These are phyloP conservation scores for Helleia helle DNA, from an alignment of 2,888 invertebrate species.

Conservation along the genomic window DNA sequence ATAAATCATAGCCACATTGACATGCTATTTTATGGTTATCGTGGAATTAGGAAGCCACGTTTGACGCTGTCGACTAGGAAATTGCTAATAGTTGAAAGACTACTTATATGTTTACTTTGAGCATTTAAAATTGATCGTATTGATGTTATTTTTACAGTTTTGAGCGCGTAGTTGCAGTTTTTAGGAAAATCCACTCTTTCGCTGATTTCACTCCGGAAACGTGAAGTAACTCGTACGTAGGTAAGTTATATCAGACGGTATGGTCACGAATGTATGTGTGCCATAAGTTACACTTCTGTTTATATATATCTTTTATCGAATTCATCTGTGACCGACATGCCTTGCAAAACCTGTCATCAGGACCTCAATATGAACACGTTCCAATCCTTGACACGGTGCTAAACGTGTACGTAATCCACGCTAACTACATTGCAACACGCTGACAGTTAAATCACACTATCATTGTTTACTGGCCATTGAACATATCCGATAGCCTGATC, in stretches of 20 bases:
- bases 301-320: too few relatives aligned
- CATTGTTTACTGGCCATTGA: constrained; percentile 9
- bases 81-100: too few relatives aligned
- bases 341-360: not conserved
- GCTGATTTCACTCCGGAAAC: too few relatives aligned
- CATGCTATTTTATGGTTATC: constrained; percentile 3
- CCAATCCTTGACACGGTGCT: constrained; percentile 7
- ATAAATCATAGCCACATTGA: constrained; percentile 37
- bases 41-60: not conserved
- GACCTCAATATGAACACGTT: not conserved
- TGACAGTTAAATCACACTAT: constrained; percentile 11
- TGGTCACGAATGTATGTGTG: too few relatives aligned
- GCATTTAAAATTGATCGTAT: not conserved
- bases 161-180: too few relatives aligned
- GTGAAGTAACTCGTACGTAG: too few relatives aligned
- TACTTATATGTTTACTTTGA: too few relatives aligned
- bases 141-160: not conserved
- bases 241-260: too few relatives aligned
- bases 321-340: too few relatives aligned
- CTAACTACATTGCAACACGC: constrained; percentile 9
- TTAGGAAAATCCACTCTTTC: too few relatives aligned
- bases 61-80: not conserved
- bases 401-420: constrained; percentile 10
- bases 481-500: constrained; percentile 34
- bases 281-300: too few relatives aligned